Evolutionary conservation across 1,140 invertebrate genomes (phyloP).

Genomic region (Papilio aristodemus): DNA sequence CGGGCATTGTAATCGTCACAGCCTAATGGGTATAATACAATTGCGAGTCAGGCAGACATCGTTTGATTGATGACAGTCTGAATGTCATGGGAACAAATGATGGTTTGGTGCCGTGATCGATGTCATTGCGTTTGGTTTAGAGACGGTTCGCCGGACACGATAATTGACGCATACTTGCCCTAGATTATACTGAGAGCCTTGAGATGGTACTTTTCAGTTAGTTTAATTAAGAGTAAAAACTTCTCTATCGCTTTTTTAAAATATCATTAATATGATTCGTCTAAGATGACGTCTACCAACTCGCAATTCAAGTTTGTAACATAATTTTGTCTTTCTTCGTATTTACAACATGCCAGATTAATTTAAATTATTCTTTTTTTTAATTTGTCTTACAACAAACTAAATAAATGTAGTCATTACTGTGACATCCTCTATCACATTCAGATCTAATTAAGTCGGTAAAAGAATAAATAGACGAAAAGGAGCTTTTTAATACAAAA

Average conservation of each 20-base stretch:
- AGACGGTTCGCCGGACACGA: neutral
- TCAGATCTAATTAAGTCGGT: too few species aligned
- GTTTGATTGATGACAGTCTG: constrained; percentile 14
- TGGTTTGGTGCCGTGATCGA: constrained; percentile 1
- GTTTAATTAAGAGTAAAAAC: too few species aligned
- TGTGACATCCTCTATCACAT: too few species aligned
- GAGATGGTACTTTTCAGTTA: neutral
- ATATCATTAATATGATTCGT: too few species aligned
- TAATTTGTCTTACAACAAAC: neutral
- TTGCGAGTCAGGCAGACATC: neutral
- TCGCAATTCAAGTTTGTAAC: too few species aligned
- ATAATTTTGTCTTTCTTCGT: too few species aligned
- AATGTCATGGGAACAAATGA: constrained; percentile 11
- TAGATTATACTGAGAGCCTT: neutral
- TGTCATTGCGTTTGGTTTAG: neutral
- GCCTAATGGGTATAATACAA: neutral
- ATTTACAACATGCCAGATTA: too few species aligned
- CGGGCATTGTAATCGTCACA: neutral
- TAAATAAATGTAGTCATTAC: neutral
- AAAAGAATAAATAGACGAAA: too few species aligned
- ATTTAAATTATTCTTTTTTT: too few species aligned
- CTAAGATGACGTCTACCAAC: too few species aligned
- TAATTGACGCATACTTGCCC: constrained; percentile 9
- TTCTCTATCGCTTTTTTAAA: too few species aligned
- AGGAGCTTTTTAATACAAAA: too few species aligned